phyloP scores from a whole-genome alignment of 2,797 vertebrate genomes.

The Sebastes oblongus region DNA sequence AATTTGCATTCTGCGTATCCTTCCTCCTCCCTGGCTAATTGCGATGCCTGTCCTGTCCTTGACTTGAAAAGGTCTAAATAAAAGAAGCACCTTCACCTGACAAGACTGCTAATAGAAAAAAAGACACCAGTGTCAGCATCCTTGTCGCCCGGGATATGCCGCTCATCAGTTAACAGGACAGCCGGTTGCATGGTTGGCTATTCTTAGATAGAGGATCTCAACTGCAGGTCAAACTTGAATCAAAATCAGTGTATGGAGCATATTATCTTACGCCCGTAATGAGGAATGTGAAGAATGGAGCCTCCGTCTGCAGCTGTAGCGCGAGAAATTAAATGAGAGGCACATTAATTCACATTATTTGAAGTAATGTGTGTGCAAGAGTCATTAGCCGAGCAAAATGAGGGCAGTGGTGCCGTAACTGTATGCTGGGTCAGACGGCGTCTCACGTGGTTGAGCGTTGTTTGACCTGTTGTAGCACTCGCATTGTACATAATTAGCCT shows the following conservation, averaged over 20 bases:
- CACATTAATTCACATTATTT: constrained; percentile 54
- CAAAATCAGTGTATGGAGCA: constrained; percentile 44
- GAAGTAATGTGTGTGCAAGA: constrained; percentile 47
- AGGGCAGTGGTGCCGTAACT: constrained; percentile 53
- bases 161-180: constrained; percentile 59
- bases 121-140: constrained; percentile 61
- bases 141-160: constrained; percentile 52
- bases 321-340: constrained; percentile 45
- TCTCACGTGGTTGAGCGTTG: constrained; percentile 17
- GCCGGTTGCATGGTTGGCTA: constrained; percentile 14
- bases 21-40: constrained; percentile 67
- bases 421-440: constrained; percentile 43
- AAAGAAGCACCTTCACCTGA: constrained; percentile 76
- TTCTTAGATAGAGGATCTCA: constrained; percentile 26
- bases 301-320: constrained; percentile 23
- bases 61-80: constrained; percentile 76
- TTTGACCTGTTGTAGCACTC: constrained; percentile 53
- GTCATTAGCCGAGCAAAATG: constrained; percentile 64
- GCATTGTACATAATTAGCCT: constrained; percentile 62
- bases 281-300: constrained; percentile 42
- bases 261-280: constrained; percentile 44
- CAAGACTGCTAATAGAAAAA: constrained; percentile 71
- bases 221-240: constrained; percentile 50
- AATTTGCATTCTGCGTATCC: constrained; percentile 76
- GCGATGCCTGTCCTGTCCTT: constrained; percentile 71